Evolutionary conservation across 2,113 vertebrate species (phyloP).

Genomic region (Pogonocichla stellata): DNA sequence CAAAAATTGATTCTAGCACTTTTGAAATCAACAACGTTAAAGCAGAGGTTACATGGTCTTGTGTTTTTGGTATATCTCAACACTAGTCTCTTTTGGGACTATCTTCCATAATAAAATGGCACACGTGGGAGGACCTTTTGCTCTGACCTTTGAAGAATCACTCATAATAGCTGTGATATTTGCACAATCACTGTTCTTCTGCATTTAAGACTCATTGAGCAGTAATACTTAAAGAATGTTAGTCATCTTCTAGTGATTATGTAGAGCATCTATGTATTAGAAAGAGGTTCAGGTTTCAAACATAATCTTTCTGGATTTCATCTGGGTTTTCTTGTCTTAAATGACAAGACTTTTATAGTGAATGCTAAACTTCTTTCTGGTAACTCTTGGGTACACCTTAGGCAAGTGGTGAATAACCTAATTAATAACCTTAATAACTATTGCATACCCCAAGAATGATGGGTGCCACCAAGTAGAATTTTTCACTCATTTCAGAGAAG

Average conservation of each 20-base stretch:
- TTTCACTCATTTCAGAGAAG: not conserved
- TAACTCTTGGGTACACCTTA: not conserved
- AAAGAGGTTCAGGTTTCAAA: slow-evolving; percentile 1
- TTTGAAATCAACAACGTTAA: not conserved
- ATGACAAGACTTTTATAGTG: not conserved
- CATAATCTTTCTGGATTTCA: not conserved
- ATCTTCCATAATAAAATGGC: not conserved
- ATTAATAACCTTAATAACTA: not conserved
- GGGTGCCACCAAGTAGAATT: not conserved
- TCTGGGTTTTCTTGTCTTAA: not conserved
- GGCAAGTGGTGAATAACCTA: not conserved
- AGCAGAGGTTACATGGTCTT: not conserved
- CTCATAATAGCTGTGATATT: slow-evolving; percentile 30
- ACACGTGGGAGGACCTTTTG: slow-evolving; percentile 19
- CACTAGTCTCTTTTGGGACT: not conserved
- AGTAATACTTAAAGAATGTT: slow-evolving; percentile 26
- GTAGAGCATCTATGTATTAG: not conserved
- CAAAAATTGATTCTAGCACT: not conserved
- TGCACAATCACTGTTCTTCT: slow-evolving; percentile 14
- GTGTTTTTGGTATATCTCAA: not conserved
- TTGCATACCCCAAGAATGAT: not conserved
- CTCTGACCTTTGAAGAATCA: slow-evolving; percentile 34
- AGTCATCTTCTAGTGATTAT: slow-evolving; percentile 46
- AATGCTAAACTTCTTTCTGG: not conserved
- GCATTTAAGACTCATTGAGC: slow-evolving; percentile 34